Percentiles rank a stretch among this genome's conserved stretches.
phyloP scores from a whole-genome alignment of 1,140 invertebrate genomes.

The Pachyrhynchus sulphureomaculatus region DNA sequence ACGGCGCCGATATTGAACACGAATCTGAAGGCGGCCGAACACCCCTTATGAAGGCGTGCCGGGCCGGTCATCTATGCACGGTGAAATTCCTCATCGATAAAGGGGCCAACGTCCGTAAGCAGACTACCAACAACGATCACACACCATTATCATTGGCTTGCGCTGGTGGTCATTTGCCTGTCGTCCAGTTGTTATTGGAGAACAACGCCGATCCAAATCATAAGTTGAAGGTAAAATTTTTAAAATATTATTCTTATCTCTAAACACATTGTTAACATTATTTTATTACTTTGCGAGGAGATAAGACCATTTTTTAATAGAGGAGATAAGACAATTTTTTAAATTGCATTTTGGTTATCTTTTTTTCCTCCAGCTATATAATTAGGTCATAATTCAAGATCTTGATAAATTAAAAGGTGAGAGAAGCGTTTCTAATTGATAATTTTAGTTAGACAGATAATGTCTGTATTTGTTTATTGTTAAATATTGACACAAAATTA shows the following conservation, averaged over 20 bases:
- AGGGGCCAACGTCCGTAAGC: conserved; percentile 85
- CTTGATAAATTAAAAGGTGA: too few relatives aligned
- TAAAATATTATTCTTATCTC: conserved; percentile 50
- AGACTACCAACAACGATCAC: conserved; percentile 97
- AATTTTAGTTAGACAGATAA: too few relatives aligned
- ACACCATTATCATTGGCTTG: conserved; percentile 96
- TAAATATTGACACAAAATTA: too few relatives aligned
- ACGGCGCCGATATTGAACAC: conserved; percentile 91
- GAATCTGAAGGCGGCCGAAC: conserved; percentile 93
- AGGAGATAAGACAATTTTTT: too few relatives aligned
- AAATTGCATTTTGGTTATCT: too few relatives aligned
- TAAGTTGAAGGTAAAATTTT: conserved; percentile 71
- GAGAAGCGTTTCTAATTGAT: too few relatives aligned
- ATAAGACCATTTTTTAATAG: too few relatives aligned
- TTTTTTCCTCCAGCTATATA: too few relatives aligned
- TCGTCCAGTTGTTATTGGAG: conserved; percentile 87
- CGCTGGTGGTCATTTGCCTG: conserved; percentile 89
- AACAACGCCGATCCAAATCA: conserved; percentile 93
- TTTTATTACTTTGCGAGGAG: neutral
- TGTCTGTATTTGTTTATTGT: too few relatives aligned
- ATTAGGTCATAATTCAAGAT: too few relatives aligned
- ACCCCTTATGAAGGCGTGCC: conserved; percentile 97
- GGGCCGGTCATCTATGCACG: conserved; percentile 97
- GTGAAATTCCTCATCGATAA: conserved; percentile 94
- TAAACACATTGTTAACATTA: neutral